Base-by-base conservation (phyloP, 2,888 invertebrate species). In the Zygogramma bicolorata region DNA sequence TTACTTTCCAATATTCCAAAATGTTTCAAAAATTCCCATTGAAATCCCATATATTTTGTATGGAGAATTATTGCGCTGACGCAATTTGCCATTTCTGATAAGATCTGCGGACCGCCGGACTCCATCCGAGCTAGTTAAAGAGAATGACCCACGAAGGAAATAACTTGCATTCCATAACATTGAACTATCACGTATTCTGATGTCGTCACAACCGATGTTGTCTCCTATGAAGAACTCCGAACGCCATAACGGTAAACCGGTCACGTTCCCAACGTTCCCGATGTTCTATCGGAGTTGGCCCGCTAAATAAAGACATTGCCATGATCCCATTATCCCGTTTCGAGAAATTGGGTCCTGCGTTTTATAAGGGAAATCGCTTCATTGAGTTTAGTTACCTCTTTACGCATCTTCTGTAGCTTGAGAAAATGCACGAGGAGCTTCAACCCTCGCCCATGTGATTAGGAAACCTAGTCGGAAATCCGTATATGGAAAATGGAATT, bases 241-340 rank as follows among this genome's bases (percentile, higher is more conserved):
- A 67, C 53, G 34, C 66, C 65, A 75, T 74, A 77, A 79, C 57
- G 62, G 81, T 83, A 83, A 84, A 79, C 83, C 76, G 77, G 83
- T 84, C 84, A 84, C 84, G 84, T 83, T 81, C 79, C 79, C 81
- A 79, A 80, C 81, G 81, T 82, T 83, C 80, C 78, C 80, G 8
- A 53, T 75, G 75, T 81, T 82, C 80, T 79, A 80, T 79, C 79
- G 75, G 75, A 75, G 78, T 77, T 73, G 71, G 77, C 78, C 77
- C 75, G 75, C 73, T 75, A 81, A 83, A 84, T 84, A 83, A 84
- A 84, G 83, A 82, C 83, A 81, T 83, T 79, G 81, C 80, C 80
- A 75, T 77, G 80, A 82, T 83, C 81, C 80, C 81, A 82, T 84
- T 84, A 84, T 81, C 80, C 82, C 69, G 78, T 80, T 82, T 83